Percentiles rank a stretch among this genome's conserved stretches.
phyloP scores from a whole-genome alignment of 2,888 invertebrate species.

The Dioctria linearis region DNA sequence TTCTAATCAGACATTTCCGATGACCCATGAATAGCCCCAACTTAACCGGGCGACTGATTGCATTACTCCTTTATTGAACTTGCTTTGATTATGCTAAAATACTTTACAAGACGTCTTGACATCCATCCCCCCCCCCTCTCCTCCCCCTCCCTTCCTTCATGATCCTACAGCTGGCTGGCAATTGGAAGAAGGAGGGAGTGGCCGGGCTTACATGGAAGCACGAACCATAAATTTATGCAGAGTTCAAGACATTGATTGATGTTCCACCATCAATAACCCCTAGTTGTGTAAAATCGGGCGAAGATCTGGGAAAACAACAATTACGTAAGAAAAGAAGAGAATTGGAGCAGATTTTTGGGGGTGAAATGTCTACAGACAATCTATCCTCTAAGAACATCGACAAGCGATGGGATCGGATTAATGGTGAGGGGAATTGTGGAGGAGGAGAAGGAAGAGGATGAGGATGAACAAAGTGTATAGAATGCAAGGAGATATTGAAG shows the following conservation, averaged over 20 bases:
- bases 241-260: conserved; percentile 15
- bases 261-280: conserved; percentile 13
- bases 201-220: background rate
- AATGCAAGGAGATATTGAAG: background rate
- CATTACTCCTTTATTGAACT: conserved; percentile 16
- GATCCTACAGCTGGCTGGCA: no score
- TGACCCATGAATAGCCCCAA: background rate
- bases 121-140: background rate
- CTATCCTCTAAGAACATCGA: no score
- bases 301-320: conserved; percentile 13
- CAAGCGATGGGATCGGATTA: no score
- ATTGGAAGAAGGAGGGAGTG: background rate
- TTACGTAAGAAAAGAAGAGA: conserved; percentile 8
- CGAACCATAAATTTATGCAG: conserved; percentile 18
- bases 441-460: no score
- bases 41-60: background rate
- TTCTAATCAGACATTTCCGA: conserved; percentile 5
- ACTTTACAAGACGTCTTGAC: background rate
- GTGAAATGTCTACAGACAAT: background rate
- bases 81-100: conserved; percentile 18
- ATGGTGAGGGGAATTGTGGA: no score
- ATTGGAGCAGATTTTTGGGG: conserved; percentile 18
- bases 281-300: conserved; percentile 13
- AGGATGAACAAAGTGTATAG: no score
- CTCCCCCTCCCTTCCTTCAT: no score